Evolutionary conservation across 2,888 invertebrate species (phyloP).

Genomic region (Tethea ocularis): DNA sequence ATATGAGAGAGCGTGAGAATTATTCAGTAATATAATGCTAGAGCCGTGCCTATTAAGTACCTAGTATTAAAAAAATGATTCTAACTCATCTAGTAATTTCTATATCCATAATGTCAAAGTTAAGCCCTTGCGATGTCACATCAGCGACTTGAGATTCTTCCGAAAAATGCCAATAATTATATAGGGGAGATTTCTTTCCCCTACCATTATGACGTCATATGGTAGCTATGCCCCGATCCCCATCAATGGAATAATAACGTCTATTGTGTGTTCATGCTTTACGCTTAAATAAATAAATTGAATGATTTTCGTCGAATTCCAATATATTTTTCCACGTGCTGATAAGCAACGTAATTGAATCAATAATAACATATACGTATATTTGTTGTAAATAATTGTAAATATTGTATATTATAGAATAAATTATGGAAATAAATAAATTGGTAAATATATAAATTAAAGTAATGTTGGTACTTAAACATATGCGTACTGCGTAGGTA

Average conservation of each 20-base stretch:
- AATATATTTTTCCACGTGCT: too few species aligned
- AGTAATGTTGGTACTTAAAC: too few species aligned
- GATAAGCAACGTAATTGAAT: too few species aligned
- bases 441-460: too few species aligned
- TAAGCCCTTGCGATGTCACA: conserved; percentile 41
- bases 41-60: too few species aligned
- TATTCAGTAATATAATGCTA: too few species aligned
- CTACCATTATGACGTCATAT: conserved; percentile 47
- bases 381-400: too few species aligned
- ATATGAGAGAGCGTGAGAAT: too few species aligned
- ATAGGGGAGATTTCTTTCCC: conserved; percentile 60
- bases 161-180: conserved; percentile 70
- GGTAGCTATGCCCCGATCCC: conserved; percentile 25
- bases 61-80: neutral
- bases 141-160: conserved; percentile 60
- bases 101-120: conserved; percentile 12
- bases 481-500: too few species aligned
- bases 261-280: conserved; percentile 18
- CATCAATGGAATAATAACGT: conserved; percentile 16
- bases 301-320: neutral
- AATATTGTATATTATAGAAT: too few species aligned
- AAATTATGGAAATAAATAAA: too few species aligned
- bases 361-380: too few species aligned
- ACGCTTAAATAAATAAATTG: neutral
- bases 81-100: conserved; percentile 15